Conservation (phyloP, 2,797 vertebrate genomes). For the Anas bernieri region DNA sequence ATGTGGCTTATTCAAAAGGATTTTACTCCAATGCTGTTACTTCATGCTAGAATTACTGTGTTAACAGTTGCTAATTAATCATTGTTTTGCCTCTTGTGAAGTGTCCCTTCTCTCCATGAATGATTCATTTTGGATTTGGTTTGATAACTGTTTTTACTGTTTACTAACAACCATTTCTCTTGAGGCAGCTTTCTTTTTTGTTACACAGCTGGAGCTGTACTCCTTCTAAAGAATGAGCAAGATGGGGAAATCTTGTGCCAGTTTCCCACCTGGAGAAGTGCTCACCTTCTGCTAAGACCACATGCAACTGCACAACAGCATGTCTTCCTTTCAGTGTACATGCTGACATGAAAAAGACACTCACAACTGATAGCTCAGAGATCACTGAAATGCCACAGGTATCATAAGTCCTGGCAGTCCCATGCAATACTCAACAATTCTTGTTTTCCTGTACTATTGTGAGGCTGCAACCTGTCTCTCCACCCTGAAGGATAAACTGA, state of each 20-base stretch:
- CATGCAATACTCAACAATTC: neutral
- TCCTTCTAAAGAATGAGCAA: neutral
- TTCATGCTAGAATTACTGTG: slow-evolving; percentile 45
- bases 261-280: neutral
- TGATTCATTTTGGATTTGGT: slow-evolving; percentile 49
- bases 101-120: slow-evolving; percentile 43
- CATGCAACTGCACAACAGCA: neutral
- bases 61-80: slow-evolving; percentile 66
- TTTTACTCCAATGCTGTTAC: slow-evolving; percentile 41
- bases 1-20: slow-evolving; percentile 24
- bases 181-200: slow-evolving; percentile 35
- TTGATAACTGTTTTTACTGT: slow-evolving; percentile 54
- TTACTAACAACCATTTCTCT: slow-evolving; percentile 56
- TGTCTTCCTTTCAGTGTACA: neutral
- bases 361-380: neutral
- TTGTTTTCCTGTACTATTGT: neutral
- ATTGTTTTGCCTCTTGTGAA: slow-evolving; percentile 59
- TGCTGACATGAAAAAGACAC: neutral
- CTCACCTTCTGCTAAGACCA: neutral
- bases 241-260: neutral
- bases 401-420: neutral
- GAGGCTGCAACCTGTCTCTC: neutral
- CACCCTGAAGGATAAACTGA: neutral
- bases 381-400: neutral
- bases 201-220: slow-evolving; percentile 23